phyloP scores from a whole-genome alignment of 2,888 invertebrate species.

The Drosophila limbata region DNA sequence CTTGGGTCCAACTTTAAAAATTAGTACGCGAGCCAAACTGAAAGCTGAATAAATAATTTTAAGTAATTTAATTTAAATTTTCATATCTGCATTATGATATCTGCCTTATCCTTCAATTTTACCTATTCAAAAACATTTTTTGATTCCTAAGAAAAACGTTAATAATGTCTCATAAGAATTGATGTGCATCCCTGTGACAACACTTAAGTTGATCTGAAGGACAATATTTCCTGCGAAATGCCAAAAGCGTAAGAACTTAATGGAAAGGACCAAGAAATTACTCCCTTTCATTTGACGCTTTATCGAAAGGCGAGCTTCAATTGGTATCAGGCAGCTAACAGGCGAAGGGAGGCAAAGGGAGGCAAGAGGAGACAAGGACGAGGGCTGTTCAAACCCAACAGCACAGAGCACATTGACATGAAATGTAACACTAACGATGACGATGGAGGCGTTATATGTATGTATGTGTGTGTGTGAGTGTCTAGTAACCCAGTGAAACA shows the following conservation, averaged over 20 bases:
- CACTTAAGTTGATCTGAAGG: slow-evolving; percentile 42
- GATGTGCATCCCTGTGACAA: slow-evolving; percentile 32
- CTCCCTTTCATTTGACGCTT: slow-evolving; percentile 60
- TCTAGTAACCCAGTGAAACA: slow-evolving; percentile 13
- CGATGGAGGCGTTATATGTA: slow-evolving; percentile 28
- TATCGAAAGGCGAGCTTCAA: slow-evolving; percentile 67
- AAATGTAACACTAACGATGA: slow-evolving; percentile 64
- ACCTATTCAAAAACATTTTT: too few relatives aligned
- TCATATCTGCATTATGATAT: too few relatives aligned
- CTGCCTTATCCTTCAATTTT: too few relatives aligned
- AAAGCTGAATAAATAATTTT: too few relatives aligned
- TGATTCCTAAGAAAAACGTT: too few relatives aligned
- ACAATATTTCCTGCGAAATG: slow-evolving; percentile 59
- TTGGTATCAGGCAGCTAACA: slow-evolving; percentile 54
- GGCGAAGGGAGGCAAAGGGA: slow-evolving; percentile 12
- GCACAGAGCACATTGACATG: slow-evolving; percentile 58
- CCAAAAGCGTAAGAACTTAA: slow-evolving; percentile 44
- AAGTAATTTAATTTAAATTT: too few relatives aligned
- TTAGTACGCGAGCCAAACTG: too few relatives aligned
- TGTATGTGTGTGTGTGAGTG: slow-evolving; percentile 14
- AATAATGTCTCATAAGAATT: background rate
- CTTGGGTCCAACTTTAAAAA: too few relatives aligned
- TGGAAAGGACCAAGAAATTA: slow-evolving; percentile 52
- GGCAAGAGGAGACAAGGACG: slow-evolving; percentile 10
- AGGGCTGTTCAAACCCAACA: slow-evolving; percentile 12